phyloP scores from a whole-genome alignment of 2,888 invertebrate genomes.

The Himalopsyche kuldschensis region DNA sequence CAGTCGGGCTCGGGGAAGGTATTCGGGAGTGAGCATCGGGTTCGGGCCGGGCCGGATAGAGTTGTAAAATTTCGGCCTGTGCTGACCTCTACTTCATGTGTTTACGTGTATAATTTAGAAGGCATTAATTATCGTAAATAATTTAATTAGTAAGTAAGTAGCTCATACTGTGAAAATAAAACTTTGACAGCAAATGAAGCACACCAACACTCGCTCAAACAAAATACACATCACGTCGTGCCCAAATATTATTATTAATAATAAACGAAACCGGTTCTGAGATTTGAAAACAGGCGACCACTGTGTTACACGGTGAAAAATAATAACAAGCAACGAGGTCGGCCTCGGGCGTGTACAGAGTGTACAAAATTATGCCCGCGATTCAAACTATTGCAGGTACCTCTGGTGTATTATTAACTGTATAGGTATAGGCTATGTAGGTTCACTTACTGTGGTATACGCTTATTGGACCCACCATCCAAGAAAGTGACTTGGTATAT shows the following conservation, averaged over 20 bases:
- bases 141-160: too few relatives aligned
- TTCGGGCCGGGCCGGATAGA: too few relatives aligned
- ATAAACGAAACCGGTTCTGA: slow-evolving; percentile 6
- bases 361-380: neutral
- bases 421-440: neutral
- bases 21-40: too few relatives aligned
- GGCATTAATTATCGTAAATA: too few relatives aligned
- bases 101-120: too few relatives aligned
- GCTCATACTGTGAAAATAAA: too few relatives aligned
- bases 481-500: neutral
- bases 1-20: too few relatives aligned
- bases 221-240: neutral
- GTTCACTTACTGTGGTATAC: neutral
- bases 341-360: neutral
- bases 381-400: neutral
- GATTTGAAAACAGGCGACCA: slow-evolving; percentile 10
- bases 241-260: neutral
- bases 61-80: too few relatives aligned
- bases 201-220: neutral
- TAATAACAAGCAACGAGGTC: neutral
- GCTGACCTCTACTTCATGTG: too few relatives aligned
- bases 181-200: neutral
- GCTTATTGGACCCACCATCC: neutral
- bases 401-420: neutral
- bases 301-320: slow-evolving; percentile 22